Conservation (phyloP, 2,113 vertebrate genomes). For the Hyla sarda region DNA sequence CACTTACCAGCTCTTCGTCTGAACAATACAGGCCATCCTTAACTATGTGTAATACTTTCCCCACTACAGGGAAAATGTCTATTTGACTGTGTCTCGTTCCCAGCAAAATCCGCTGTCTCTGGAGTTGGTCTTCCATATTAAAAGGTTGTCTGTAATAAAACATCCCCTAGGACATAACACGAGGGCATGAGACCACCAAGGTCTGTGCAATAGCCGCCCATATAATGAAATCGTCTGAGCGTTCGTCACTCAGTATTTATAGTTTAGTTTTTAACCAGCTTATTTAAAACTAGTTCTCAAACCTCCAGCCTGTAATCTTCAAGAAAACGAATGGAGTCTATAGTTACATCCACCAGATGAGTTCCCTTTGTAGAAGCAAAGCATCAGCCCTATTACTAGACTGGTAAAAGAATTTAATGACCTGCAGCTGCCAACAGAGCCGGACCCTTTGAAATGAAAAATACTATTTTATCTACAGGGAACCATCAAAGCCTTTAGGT, state of each 20-base stretch:
- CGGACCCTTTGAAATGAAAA: conserved; percentile 13
- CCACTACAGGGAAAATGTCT: not conserved
- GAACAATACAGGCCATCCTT: too few species aligned
- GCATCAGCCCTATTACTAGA: conserved; percentile 31
- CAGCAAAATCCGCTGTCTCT: not conserved
- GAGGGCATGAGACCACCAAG: not conserved
- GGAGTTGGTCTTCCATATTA: not conserved
- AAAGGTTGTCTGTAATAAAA: not conserved
- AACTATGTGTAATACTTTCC: too few species aligned
- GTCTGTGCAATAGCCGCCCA: not conserved
- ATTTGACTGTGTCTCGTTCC: not conserved
- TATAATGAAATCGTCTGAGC: not conserved
- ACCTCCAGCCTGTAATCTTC: conserved; percentile 18
- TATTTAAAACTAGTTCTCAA: conserved; percentile 18
- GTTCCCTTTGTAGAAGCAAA: conserved; percentile 13
- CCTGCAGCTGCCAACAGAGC: conserved; percentile 10
- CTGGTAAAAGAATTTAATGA: conserved; percentile 26
- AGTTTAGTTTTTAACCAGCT: conserved; percentile 1
- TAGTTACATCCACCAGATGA: conserved; percentile 26
- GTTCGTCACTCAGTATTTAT: conserved; percentile 13
- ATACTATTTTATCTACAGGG: not conserved
- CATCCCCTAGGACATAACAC: not conserved
- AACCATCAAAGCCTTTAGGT: conserved; percentile 27
- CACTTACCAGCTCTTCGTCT: too few species aligned
- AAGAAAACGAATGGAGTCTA: not conserved